These are phyloP conservation scores for Sesia bembeciformis DNA, from an alignment of 2,888 invertebrate species.

Conservation along the genomic window DNA sequence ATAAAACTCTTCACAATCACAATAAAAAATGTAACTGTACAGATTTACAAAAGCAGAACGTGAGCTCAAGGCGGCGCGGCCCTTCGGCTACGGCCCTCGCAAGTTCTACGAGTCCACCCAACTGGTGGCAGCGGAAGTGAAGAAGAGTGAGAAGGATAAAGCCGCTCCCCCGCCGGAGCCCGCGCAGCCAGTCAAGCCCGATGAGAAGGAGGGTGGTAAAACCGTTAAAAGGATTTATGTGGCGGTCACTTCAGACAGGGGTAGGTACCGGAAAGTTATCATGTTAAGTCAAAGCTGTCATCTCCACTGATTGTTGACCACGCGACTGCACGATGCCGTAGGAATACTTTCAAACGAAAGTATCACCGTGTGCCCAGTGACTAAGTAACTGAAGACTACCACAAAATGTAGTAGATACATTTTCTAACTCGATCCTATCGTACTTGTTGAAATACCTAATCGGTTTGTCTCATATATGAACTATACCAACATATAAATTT, in stretches of 20 bases:
- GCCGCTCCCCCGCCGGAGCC: conserved; percentile 46
- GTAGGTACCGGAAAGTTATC: conserved; percentile 14
- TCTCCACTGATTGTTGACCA: too few species aligned
- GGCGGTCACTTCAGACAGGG: conserved; percentile 83
- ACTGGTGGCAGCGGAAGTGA: conserved; percentile 29
- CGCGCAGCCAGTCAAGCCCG: conserved; percentile 52
- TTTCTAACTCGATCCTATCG: too few species aligned
- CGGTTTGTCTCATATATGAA: too few species aligned
- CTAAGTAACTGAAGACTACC: too few species aligned
- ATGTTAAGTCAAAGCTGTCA: too few species aligned
- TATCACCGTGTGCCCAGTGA: too few species aligned
- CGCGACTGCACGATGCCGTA: too few species aligned
- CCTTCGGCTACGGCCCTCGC: conserved; percentile 80
- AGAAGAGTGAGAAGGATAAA: conserved; percentile 15
- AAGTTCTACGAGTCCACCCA: conserved; percentile 76
- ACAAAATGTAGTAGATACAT: too few species aligned
- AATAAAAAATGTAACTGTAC: neutral
- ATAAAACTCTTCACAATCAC: too few species aligned
- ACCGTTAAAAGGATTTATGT: conserved; percentile 67
- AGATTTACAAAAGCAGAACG: conserved; percentile 84
- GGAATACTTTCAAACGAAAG: too few species aligned
- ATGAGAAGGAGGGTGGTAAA: conserved; percentile 25
- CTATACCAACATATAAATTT: too few species aligned
- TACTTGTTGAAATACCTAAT: too few species aligned
- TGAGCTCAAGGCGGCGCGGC: conserved; percentile 79